These are phyloP conservation scores for Phalacrocorax aristotelis DNA, from an alignment of 2,113 vertebrate genomes.

Conservation along the genomic window DNA sequence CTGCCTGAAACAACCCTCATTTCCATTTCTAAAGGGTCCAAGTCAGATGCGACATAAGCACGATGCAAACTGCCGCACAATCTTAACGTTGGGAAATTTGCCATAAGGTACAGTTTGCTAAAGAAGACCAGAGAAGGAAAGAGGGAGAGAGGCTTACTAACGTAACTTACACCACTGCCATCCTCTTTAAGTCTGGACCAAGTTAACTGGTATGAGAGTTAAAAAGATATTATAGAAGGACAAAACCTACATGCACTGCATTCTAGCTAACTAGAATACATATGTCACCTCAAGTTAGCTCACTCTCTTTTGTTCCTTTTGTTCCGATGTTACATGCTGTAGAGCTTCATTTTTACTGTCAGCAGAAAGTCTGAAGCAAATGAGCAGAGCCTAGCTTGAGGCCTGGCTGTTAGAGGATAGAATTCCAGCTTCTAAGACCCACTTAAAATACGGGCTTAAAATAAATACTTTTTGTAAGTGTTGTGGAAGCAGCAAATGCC, in stretches of 20 bases:
- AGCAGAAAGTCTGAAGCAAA: neutral
- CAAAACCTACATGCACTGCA: neutral
- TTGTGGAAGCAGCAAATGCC: neutral
- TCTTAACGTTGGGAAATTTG: neutral
- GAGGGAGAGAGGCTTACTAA: neutral
- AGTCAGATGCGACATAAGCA: neutral
- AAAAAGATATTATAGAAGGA: neutral
- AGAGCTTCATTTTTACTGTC: neutral
- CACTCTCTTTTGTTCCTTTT: neutral
- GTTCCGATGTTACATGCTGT: neutral
- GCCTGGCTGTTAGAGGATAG: neutral
- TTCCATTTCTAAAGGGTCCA: neutral
- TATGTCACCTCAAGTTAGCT: neutral
- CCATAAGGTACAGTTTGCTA: neutral
- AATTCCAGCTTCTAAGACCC: neutral
- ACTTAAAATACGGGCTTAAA: neutral
- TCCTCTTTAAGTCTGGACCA: neutral
- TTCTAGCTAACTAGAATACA: neutral
- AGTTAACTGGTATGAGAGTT: neutral
- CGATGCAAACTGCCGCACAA: neutral
- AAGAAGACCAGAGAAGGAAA: neutral
- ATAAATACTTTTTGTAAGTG: neutral
- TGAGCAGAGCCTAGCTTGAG: neutral
- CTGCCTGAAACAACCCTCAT: neutral
- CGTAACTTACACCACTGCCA: fast-evolving